phyloP scores from a whole-genome alignment of 1,140 invertebrate genomes.

The Proales similis region DNA sequence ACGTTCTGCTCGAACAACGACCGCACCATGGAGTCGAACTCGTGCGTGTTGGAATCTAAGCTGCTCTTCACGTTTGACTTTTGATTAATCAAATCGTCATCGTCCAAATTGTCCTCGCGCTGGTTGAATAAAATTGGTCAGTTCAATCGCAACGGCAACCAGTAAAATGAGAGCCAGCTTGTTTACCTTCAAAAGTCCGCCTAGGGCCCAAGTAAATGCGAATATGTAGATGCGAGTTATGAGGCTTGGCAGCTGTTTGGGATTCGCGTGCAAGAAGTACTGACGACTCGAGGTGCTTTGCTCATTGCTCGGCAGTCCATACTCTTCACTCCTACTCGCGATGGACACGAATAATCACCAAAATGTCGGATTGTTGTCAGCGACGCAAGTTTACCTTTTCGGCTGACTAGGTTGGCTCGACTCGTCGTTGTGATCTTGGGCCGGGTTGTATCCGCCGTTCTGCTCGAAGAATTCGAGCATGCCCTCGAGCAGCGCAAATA shows the following conservation, averaged over 20 bases:
- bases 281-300: conserved; percentile 37
- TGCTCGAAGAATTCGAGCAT: conserved; percentile 34
- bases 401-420: neutral
- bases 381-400: neutral
- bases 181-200: conserved; percentile 61
- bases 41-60: conserved; percentile 58
- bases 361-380: no score
- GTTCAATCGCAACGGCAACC: no score
- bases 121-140: no score
- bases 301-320: no score
- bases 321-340: no score
- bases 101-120: conserved; percentile 50
- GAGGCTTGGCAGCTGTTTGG: conserved; percentile 53
- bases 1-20: conserved; percentile 41
- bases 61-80: conserved; percentile 39
- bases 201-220: conserved; percentile 65
- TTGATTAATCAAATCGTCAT: conserved; percentile 40
- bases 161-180: no score
- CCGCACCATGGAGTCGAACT: conserved; percentile 64
- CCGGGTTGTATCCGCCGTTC: conserved; percentile 17
- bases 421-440: no score
- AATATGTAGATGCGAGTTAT: conserved; percentile 63
- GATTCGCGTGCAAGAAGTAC: conserved; percentile 49
- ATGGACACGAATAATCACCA: no score
- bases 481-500: conserved; percentile 16